Conservation (phyloP, 2,797 vertebrate species). For the Gymnodraco acuticeps region DNA sequence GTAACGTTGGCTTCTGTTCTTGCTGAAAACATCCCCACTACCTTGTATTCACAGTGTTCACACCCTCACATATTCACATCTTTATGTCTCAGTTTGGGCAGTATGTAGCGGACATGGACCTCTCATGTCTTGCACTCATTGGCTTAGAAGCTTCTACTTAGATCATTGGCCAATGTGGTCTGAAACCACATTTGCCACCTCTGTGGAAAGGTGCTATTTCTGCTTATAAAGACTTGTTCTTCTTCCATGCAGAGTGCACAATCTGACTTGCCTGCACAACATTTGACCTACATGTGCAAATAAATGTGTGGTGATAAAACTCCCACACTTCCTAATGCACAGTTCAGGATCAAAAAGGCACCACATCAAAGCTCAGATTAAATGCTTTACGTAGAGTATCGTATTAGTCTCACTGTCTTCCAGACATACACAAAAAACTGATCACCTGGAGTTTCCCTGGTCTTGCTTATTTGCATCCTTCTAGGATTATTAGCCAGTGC, state of each 20-base stretch:
- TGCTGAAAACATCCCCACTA: background rate
- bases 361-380: background rate
- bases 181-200: conserved; percentile 22
- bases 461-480: conserved; percentile 45
- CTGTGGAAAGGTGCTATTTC: conserved; percentile 18
- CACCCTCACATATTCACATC: background rate
- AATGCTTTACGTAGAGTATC: background rate
- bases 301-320: background rate
- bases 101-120: background rate
- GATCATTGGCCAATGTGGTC: conserved; percentile 1
- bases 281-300: background rate
- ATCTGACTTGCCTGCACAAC: background rate
- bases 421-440: conserved; percentile 12
- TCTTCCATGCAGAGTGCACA: background rate
- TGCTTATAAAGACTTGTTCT: background rate
- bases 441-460: conserved; percentile 46
- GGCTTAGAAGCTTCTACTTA: conserved; percentile 2
- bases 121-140: background rate
- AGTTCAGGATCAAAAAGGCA: background rate
- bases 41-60: background rate
- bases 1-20: conserved; percentile 2
- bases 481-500: conserved; percentile 39
- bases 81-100: background rate
- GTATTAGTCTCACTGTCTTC: background rate
- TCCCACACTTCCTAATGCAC: background rate